phyloP scores from a whole-genome alignment of 2,797 vertebrate species.

The Carduelis carduelis region DNA sequence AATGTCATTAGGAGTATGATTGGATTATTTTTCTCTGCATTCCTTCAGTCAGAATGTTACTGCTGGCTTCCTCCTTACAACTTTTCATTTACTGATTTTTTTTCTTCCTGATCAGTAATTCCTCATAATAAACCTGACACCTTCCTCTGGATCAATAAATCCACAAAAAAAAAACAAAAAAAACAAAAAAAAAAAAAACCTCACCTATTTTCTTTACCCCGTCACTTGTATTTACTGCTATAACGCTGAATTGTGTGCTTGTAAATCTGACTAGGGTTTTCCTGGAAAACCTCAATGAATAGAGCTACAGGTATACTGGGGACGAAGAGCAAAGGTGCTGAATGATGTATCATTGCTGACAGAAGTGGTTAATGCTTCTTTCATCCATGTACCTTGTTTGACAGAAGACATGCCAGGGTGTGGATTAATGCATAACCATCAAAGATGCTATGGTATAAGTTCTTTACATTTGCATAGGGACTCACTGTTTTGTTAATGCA shows the following conservation, averaged over 20 bases:
- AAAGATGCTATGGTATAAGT: neutral
- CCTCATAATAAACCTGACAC: fast-evolving
- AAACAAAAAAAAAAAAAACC: neutral
- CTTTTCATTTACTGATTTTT: neutral
- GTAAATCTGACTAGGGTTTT: neutral
- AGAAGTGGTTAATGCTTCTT: neutral
- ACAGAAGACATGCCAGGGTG: neutral
- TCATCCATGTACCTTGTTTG: neutral
- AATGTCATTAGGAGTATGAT: neutral
- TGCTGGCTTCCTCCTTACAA: neutral
- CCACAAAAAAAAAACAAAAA: neutral
- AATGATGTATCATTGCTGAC: neutral
- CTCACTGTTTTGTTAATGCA: fast-evolving
- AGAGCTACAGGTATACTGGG: neutral
- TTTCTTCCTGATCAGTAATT: neutral
- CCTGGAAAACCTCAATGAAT: neutral
- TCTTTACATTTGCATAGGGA: neutral
- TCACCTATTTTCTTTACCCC: neutral
- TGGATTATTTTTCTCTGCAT: neutral
- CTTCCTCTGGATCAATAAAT: neutral
- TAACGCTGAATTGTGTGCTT: neutral
- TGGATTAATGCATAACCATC: neutral
- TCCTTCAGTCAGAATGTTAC: neutral
- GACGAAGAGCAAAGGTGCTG: neutral
- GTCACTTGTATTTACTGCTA: neutral